Conservation (phyloP, 1,140 invertebrate genomes). For the Spodoptera litura region DNA sequence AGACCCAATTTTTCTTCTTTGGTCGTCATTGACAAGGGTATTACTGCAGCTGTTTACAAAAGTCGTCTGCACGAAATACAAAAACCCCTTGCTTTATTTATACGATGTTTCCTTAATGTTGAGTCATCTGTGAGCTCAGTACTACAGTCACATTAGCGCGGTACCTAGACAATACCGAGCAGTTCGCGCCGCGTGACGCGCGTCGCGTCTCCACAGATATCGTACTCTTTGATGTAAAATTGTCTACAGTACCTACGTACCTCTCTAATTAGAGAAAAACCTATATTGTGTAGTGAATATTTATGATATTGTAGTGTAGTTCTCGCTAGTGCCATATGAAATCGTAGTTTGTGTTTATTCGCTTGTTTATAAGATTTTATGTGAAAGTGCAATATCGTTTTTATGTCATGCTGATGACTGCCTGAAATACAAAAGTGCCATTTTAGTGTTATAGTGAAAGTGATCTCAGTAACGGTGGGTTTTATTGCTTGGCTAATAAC, state of each 20-base stretch:
- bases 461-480: constrained; percentile 18
- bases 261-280: constrained; percentile 6
- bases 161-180: constrained; percentile 23
- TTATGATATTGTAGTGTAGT: neutral
- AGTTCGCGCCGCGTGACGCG: constrained; percentile 28
- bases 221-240: neutral
- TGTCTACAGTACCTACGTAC: neutral
- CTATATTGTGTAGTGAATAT: neutral
- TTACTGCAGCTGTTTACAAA: no score
- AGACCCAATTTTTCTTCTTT: no score
- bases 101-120: constrained; percentile 12
- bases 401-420: neutral
- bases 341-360: neutral
- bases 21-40: no score
- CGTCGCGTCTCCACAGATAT: constrained; percentile 22
- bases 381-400: constrained; percentile 29
- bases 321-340: neutral
- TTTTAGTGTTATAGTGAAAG: neutral
- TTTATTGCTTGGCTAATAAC: no score
- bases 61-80: neutral
- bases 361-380: constrained; percentile 5
- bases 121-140: constrained; percentile 11
- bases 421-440: neutral
- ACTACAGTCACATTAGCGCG: neutral
- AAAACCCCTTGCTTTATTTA: neutral